These are phyloP conservation scores for Chionomys nivalis DNA, from an alignment of 2,113 vertebrate genomes.

Conservation along the genomic window DNA sequence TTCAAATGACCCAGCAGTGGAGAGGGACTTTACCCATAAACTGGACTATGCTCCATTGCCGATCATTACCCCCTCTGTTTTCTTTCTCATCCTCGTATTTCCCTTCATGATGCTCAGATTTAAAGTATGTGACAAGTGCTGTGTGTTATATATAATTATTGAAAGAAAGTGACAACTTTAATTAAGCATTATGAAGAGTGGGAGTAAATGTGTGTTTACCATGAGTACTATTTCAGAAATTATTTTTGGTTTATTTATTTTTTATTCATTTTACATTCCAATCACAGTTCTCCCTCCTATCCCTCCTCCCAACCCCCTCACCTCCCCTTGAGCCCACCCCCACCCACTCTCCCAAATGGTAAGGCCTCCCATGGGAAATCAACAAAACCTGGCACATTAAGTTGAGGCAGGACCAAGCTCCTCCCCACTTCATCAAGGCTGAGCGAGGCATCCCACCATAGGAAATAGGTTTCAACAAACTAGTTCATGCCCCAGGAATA, in stretches of 20 bases:
- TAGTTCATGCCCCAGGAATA: too few relatives aligned
- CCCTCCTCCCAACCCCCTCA: too few relatives aligned
- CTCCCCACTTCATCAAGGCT: too few relatives aligned
- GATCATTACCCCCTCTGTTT: background rate
- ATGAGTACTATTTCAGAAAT: background rate
- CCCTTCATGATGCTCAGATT: background rate
- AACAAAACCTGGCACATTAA: too few relatives aligned
- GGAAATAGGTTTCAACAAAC: too few relatives aligned
- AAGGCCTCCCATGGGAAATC: too few relatives aligned
- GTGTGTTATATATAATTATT: background rate
- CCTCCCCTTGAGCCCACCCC: too few relatives aligned
- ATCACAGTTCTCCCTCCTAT: too few relatives aligned
- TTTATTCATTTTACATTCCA: too few relatives aligned
- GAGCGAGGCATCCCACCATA: too few relatives aligned
- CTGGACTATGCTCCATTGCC: background rate
- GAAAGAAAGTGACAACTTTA: background rate
- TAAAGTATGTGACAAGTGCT: background rate
- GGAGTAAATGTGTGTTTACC: background rate
- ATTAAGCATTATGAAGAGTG: background rate
- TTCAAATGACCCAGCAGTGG: background rate
- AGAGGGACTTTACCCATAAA: conserved; percentile 12
- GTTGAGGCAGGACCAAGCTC: too few relatives aligned
- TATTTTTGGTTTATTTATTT: background rate
- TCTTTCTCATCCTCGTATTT: background rate
- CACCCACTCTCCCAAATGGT: too few relatives aligned